A percentile compares a stretch with the other conserved stretches of the same genome.
These are phyloP conservation scores for Xiphorhynchus erythropygius DNA, from an alignment of 2,797 vertebrate species.

Conservation along the genomic window DNA sequence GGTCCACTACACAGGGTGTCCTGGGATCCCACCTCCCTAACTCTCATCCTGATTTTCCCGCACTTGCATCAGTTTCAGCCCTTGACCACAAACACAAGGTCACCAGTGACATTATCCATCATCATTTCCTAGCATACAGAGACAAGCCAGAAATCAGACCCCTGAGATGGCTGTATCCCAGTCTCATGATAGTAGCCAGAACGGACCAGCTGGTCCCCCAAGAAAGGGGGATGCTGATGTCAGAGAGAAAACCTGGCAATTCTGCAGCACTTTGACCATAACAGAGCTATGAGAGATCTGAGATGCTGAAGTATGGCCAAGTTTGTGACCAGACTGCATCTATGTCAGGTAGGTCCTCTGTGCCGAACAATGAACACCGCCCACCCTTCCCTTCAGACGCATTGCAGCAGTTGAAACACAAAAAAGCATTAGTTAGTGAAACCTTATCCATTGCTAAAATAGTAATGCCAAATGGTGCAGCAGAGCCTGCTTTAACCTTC, in stretches of 20 bases:
- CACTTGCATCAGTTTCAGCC: not conserved
- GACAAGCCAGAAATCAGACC: not conserved
- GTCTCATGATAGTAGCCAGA: not conserved
- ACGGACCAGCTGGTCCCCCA: not conserved
- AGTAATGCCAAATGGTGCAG: not conserved
- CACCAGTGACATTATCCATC: not conserved
- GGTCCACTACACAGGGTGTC: not conserved
- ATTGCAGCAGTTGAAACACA: not conserved
- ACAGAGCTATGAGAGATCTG: not conserved
- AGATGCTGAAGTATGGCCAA: not conserved
- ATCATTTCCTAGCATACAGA: fast-evolving
- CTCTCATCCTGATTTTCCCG: not conserved
- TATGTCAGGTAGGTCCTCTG: not conserved
- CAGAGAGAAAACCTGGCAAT: not conserved
- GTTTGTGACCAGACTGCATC: not conserved
- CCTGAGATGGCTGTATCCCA: not conserved
- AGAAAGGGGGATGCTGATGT: not conserved
- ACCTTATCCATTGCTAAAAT: not conserved
- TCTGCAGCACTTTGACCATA: not conserved
- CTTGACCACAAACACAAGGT: not conserved
- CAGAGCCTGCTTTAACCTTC: constrained; percentile 15
- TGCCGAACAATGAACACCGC: not conserved
- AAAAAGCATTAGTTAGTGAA: not conserved
- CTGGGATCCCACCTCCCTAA: not conserved
- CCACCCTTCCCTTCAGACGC: not conserved